These are phyloP conservation scores for Acanthisitta chloris DNA, from an alignment of 2,113 vertebrate genomes.

Conservation along the genomic window DNA sequence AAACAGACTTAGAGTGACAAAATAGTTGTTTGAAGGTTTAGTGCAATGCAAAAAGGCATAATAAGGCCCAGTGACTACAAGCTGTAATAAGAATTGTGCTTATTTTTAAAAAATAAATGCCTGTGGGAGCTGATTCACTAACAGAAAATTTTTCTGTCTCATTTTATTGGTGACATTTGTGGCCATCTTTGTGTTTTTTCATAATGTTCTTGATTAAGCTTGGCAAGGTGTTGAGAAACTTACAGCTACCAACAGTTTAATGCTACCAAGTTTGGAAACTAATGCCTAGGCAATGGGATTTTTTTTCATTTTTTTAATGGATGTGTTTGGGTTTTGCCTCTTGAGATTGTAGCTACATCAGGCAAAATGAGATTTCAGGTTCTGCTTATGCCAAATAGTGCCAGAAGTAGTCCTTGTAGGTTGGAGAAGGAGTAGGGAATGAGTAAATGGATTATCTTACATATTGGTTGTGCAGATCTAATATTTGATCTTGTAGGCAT, in stretches of 20 bases:
- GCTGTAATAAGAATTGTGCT: neutral
- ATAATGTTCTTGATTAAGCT: neutral
- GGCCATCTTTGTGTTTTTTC: neutral
- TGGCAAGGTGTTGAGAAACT: neutral
- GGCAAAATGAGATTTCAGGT: neutral
- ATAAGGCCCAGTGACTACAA: neutral
- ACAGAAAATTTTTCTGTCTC: neutral
- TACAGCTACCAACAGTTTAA: neutral
- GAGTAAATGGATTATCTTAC: neutral
- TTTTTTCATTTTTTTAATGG: neutral
- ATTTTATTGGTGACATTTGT: neutral
- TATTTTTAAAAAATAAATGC: neutral
- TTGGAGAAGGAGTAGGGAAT: neutral
- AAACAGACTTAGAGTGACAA: neutral
- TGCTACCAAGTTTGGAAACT: neutral
- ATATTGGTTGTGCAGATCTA: neutral
- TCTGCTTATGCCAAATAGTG: neutral
- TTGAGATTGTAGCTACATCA: neutral
- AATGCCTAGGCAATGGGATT: neutral
- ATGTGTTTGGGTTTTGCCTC: rapidly evolving
- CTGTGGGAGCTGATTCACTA: neutral
- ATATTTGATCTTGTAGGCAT: neutral
- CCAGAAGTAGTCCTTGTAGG: neutral
- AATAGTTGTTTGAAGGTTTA: neutral
- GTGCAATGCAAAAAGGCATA: neutral